Percentiles rank a stretch among this genome's conserved stretches.
Evolutionary conservation across 1,140 invertebrate species (phyloP).

Genomic region (Periplaneta americana): DNA sequence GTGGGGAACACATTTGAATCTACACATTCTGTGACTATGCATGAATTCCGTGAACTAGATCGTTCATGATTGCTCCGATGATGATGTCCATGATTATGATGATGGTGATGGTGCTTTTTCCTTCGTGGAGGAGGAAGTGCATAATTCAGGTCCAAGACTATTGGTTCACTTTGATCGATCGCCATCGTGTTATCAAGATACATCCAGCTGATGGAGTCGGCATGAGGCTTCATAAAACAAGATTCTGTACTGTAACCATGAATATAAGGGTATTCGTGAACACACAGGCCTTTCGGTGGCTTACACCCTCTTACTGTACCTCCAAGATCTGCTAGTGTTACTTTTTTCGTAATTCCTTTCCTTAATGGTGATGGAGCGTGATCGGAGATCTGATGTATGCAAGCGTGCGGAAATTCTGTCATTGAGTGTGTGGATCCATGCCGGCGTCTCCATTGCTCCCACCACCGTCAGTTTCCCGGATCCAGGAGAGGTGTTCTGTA

Average conservation of each 20-base stretch:
- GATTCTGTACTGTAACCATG: conserved; percentile 1
- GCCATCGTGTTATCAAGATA: conserved; percentile 27
- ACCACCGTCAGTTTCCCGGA: conserved; percentile 23
- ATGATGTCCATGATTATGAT: not conserved
- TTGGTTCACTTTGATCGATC: conserved; percentile 14
- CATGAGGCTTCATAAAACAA: conserved; percentile 17
- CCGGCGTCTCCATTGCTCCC: conserved; percentile 23
- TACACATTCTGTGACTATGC: conserved; percentile 24
- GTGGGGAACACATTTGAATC: conserved; percentile 21
- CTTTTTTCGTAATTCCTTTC: conserved; percentile 14
- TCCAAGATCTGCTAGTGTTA: conserved; percentile 16
- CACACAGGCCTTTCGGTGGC: conserved; percentile 8
- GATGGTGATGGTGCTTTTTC: conserved; percentile 22
- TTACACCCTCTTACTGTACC: conserved; percentile 18
- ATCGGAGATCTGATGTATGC: conserved; percentile 20
- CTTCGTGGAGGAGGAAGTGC: conserved; percentile 26
- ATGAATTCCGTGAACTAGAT: conserved; percentile 25
- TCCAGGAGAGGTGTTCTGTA: conserved; percentile 41
- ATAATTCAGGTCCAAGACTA: conserved; percentile 25
- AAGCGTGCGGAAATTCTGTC: conserved; percentile 18
- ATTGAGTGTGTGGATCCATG: conserved; percentile 28
- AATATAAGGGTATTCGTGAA: not conserved
- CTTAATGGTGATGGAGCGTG: conserved; percentile 1
- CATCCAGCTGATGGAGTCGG: conserved; percentile 34
- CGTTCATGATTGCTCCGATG: conserved; percentile 28